Evolutionary conservation across 2,797 vertebrate genomes (phyloP), one percentile per base, ranked within the genome.

Genomic region (Pristis pectinata): DNA sequence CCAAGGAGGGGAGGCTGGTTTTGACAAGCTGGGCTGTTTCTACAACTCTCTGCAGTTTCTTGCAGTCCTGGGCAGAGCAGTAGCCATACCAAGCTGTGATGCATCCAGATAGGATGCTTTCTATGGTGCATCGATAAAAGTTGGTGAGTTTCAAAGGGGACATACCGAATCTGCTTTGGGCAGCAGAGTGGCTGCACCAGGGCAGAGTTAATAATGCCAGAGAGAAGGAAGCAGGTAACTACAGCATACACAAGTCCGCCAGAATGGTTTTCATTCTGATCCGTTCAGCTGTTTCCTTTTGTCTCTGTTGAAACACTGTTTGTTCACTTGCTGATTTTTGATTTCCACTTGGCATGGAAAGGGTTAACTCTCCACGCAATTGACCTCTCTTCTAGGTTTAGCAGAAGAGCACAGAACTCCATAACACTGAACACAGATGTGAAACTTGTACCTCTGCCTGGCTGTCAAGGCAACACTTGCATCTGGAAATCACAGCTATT

Each of bases 401-500:
- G 34, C 56, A 17, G 19, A 61, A 64, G 85, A 87, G 30, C 15
- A 6, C 56, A 59, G 27, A 89, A 17, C 85, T 61, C n/a, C 34
- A 22, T 89, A 89, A 89, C 85, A 89, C 56, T 34, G 27, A 61
- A 89, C 17, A 89, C 85, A n/a, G 85, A 89, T 89, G 85, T 61
- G 95, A 96, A 96, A 95, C 96, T 97, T 97, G 96, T 97, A 97
- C 96, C 97, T 97, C 96, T 97, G 56, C 56, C 56, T 89, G 34
- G 85, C 59, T 89, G 59, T 59, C 56, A 89, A 19, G 56, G 19
- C 85, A 89, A 89, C 34, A 22, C 85, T n/a, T 22, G 7, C 34
- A 17, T 89, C 64, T 89, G 85, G 59, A 49, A 64, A 89, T 61
- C 34, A 89, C 19, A 37, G 56, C 59, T 61, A 61, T 37, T 89